phyloP scores from a whole-genome alignment of 2,797 vertebrate genomes.

The Oreochromis mossambicus region DNA sequence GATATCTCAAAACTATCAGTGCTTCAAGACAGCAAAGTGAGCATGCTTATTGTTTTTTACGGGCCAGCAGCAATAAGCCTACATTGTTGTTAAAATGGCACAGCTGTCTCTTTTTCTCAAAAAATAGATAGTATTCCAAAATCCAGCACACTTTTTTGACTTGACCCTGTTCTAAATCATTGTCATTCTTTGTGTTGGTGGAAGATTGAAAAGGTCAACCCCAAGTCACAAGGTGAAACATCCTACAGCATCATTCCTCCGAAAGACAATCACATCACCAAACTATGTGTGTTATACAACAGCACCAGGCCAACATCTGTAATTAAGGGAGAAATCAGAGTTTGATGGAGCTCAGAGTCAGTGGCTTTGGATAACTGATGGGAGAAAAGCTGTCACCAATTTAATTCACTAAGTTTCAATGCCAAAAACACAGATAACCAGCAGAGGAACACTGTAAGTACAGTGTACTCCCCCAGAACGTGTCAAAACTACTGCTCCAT shows the following conservation, averaged over 20 bases:
- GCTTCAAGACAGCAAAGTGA: neutral
- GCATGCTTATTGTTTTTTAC: neutral
- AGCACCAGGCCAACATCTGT: neutral
- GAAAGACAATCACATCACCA: neutral
- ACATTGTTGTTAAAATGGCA: neutral
- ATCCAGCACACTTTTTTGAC: neutral
- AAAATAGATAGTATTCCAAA: neutral
- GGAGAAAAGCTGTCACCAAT: slow-evolving; percentile 10
- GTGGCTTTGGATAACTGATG: slow-evolving; percentile 21
- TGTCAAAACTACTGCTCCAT: neutral
- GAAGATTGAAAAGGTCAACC: neutral
- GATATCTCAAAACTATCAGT: neutral
- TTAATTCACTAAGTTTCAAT: slow-evolving; percentile 1
- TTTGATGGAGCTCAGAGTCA: slow-evolving; percentile 10
- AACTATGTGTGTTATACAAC: neutral
- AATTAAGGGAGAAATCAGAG: slow-evolving; percentile 19
- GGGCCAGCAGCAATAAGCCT: neutral
- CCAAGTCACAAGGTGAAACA: neutral
- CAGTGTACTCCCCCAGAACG: neutral
- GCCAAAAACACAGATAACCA: neutral
- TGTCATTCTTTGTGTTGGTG: neutral
- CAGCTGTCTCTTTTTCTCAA: neutral
- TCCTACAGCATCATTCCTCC: neutral
- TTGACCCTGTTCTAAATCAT: neutral
- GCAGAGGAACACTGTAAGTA: neutral